Percentiles rank a stretch among this genome's conserved stretches.
Conservation (phyloP, 2,888 invertebrate genomes). For the Pheosia gnoma region DNA sequence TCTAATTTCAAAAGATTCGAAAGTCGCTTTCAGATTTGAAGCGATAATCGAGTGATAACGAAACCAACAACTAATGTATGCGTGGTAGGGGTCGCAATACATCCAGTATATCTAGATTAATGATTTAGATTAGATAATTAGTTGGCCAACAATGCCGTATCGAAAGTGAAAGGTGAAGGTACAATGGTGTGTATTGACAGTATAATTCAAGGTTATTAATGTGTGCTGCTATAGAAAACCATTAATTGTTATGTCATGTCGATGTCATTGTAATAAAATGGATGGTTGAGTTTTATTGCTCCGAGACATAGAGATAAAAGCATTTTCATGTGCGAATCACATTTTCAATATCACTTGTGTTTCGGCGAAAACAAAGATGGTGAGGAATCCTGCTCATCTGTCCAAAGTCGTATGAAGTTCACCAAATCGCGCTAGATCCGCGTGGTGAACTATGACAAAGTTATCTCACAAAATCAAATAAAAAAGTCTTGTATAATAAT, state of each 20-base stretch:
- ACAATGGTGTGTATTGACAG: constrained; percentile 50
- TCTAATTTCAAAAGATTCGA: constrained; percentile 26
- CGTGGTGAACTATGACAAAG: too few relatives aligned
- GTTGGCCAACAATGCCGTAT: constrained; percentile 52
- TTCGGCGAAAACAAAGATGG: too few relatives aligned
- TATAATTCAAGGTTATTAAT: constrained; percentile 31
- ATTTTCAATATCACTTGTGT: too few relatives aligned
- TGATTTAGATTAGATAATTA: constrained; percentile 67
- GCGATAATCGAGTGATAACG: constrained; percentile 17
- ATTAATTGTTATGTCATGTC: constrained; percentile 21
- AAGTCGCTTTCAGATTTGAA: constrained; percentile 10
- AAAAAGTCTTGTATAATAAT: too few relatives aligned
- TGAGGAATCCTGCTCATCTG: too few relatives aligned
- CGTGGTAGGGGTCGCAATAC: constrained; percentile 29
- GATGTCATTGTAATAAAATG: not conserved
- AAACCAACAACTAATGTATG: constrained; percentile 4
- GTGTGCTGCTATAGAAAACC: constrained; percentile 22
- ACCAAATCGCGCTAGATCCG: too few relatives aligned
- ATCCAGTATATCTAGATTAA: constrained; percentile 56
- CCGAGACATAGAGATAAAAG: too few relatives aligned
- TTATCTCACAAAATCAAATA: too few relatives aligned
- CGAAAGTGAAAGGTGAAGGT: constrained; percentile 65
- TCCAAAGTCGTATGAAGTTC: too few relatives aligned
- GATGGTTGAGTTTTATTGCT: not conserved
- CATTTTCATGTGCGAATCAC: too few relatives aligned